These are phyloP conservation scores for Exephanes ischioxanthus DNA, from an alignment of 2,888 invertebrate genomes.

Conservation along the genomic window DNA sequence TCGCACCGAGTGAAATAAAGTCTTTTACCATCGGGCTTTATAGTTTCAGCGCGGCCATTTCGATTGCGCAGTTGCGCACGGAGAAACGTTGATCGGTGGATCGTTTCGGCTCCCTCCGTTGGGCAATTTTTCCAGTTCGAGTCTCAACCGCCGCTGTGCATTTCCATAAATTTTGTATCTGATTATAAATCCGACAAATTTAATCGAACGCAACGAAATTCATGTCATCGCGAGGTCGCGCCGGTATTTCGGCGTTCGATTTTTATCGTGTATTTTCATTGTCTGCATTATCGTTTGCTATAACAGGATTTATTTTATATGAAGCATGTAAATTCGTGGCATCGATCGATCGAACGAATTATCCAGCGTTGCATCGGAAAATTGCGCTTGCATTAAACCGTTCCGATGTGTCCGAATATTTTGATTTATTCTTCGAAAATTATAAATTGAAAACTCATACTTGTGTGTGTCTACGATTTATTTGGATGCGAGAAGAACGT, in stretches of 20 bases:
- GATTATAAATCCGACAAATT: background rate
- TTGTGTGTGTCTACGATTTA: background rate
- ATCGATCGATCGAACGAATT: conserved; percentile 20
- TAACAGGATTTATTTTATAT: background rate
- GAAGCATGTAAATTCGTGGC: background rate
- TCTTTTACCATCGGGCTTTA: conserved; percentile 50
- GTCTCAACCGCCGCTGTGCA: background rate
- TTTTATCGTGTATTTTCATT: background rate
- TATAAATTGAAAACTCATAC: background rate
- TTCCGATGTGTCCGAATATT: background rate
- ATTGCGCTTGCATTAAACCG: background rate
- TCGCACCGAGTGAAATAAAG: background rate
- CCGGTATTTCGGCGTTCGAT: too few species aligned
- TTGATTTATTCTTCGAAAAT: background rate
- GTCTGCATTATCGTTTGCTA: background rate
- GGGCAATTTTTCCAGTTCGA: background rate
- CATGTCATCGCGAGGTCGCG: too few species aligned
- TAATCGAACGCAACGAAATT: background rate
- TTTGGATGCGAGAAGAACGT: background rate
- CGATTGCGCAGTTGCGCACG: background rate
- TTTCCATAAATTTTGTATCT: background rate
- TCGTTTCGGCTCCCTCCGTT: conserved; percentile 1
- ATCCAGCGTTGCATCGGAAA: background rate
- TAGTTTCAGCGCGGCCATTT: conserved; percentile 46
- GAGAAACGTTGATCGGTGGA: conserved; percentile 22